Evolutionary conservation across 2,888 invertebrate genomes (phyloP), one percentile per base, ranked within the genome.

Genomic region (Lamellibrachia satsuma): DNA sequence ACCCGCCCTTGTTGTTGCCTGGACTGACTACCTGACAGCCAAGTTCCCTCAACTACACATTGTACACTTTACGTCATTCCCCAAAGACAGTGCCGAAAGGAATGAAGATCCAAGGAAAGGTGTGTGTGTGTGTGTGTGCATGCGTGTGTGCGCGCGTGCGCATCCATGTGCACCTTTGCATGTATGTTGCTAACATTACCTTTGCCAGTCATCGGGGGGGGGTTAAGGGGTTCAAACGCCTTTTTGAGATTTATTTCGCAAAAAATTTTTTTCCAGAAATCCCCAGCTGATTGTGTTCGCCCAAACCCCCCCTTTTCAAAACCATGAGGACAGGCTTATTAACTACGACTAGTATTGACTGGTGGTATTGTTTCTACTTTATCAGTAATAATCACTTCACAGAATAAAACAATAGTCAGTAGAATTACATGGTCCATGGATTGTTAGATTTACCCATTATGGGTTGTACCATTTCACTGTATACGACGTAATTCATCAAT

Each of bases 1-100:
- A 0, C 97, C 98, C 0, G 96, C 97, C 0, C 97, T 98, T 52
- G 98, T 98, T 11, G 97, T 98, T 0, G 99, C 98, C 0, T 99
- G 99, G 99, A 98, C 98, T 95, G 97, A 98, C 92, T 98, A 98
- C 96, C 98, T 99, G 93, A 97, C 97, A 7, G 96, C 96, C 0
- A 97, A 97, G 92, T 98, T 98, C 96, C 98, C 98, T 0, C 97
- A 97, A 51, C 96, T 99, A 51, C 97, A 97, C 91, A 97, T 99
- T 51, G 97, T 98, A 0, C 97, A 98, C 95, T 99, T 99, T 96
- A 98, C 98, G 0, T 98, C 98, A 0, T 98, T 98, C 95, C 98
- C 98, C 27, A 94, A 94, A 55, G 93, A 94, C 51, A 92, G 92
- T 52, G 55, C 39, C 8, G 93, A 93, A 57, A 91, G 22, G 39